Evolutionary conservation across 2,888 invertebrate species (phyloP), one percentile per base, ranked within the genome.

Genomic region (Micropterix aruncella): DNA sequence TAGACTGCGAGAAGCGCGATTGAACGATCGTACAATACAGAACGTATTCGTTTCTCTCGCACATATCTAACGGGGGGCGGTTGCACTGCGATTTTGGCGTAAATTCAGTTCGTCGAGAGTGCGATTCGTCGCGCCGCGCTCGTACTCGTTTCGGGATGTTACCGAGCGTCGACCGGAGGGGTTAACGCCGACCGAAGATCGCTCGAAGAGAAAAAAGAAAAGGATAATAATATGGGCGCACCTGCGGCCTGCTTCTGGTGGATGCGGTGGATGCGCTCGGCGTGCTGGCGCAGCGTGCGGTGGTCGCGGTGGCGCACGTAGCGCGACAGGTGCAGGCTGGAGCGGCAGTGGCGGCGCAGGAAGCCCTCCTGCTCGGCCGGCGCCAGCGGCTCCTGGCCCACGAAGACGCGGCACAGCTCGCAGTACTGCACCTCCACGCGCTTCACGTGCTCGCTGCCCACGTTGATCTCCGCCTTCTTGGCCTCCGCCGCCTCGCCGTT

Each of bases 281-380:
- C 83, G 56, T 80, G 77, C 50, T 75, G 75, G 52, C 81, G 77
- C 52, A 86, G 66, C 43, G 80, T 81, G 59, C 81, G 79, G 57
- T 84, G 82, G 58, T 86, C 84, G 55, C 84, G 82, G 59, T 82
- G 79, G 45, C 83, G 77, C 51, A 87, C 77, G 62, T 82, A 88
- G 54, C 83, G 74, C 57, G 83, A 80, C 45, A 88, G 74, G 60
- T 89, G 88, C 50, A 77, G 74, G 48, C 85, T 77, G 53, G 79
- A 74, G 45, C 82, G 77, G 60, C 88, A 89, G 69, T 89, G 88
- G 40, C 78, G 72, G 19, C 80, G 76, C 52, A 79, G 59, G 40
- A 76, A 74, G 46, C 74, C 72, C 46, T 80, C 76, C 50, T 75
- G 72, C 49, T 79, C 73, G 16, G 36, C 66, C 2, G 59, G 53